A percentile compares a stretch with the other conserved stretches of the same genome.
phyloP scores from a whole-genome alignment of 2,113 vertebrate species.

The Psilopsiagon aymara region DNA sequence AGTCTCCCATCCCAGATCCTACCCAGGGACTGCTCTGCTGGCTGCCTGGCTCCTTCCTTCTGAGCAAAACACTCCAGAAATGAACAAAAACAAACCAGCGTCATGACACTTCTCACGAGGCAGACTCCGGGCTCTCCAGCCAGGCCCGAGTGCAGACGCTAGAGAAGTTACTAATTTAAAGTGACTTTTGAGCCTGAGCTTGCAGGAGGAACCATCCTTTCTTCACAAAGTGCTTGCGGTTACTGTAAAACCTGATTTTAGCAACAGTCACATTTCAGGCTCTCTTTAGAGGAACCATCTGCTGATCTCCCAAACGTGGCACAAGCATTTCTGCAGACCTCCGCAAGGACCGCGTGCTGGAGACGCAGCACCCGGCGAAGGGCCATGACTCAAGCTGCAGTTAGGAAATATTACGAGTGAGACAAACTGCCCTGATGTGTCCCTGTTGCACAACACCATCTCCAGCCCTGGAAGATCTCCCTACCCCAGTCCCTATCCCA shows the following conservation, averaged over 20 bases:
- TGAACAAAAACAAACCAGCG: slow-evolving; percentile 7
- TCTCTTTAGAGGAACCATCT: slow-evolving; percentile 22
- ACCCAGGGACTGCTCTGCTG: not conserved
- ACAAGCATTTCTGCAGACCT: not conserved
- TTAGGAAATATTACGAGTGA: not conserved
- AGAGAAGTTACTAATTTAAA: slow-evolving; percentile 44
- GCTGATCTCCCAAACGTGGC: not conserved
- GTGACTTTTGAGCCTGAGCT: slow-evolving; percentile 16
- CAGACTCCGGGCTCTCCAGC: slow-evolving; percentile 44
- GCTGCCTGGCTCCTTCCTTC: slow-evolving; percentile 35
- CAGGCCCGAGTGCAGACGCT: slow-evolving; percentile 11
- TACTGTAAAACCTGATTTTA: slow-evolving; percentile 43
- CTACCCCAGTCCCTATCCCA: not conserved
- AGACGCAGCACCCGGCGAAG: accelerated
- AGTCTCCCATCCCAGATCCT: not conserved
- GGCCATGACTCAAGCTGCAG: not conserved
- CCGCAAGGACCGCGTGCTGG: not conserved
- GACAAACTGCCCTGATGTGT: not conserved
- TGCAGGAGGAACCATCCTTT: not conserved
- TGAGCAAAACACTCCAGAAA: slow-evolving; percentile 22
- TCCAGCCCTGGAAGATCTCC: not conserved
- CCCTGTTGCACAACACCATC: not conserved
- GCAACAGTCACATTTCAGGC: slow-evolving; percentile 21
- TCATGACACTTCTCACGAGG: not conserved
- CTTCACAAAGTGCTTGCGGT: slow-evolving; percentile 2